phyloP scores from a whole-genome alignment of 2,888 invertebrate genomes.

The Thymelicus lineola region DNA sequence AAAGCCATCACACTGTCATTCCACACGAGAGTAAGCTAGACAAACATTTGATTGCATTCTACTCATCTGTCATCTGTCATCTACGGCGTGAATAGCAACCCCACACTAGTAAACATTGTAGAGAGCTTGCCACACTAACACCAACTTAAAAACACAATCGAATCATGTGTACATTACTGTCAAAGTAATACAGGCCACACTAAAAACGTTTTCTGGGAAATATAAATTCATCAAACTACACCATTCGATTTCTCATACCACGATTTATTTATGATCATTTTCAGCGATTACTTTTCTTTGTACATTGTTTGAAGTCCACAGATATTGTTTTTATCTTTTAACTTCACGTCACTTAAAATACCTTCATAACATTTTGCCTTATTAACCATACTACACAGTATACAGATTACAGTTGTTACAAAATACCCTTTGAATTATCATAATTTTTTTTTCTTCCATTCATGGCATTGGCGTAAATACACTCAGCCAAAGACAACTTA shows the following conservation, averaged over 20 bases:
- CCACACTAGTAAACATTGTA: constrained; percentile 67
- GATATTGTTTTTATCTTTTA: constrained; percentile 38
- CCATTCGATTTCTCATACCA: constrained; percentile 51
- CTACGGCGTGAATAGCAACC: constrained; percentile 65
- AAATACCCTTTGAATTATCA: background rate
- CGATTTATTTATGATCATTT: constrained; percentile 46
- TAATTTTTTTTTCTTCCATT: no score
- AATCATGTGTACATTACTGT: constrained; percentile 52
- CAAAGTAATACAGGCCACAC: constrained; percentile 41
- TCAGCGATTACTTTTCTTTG: constrained; percentile 42
- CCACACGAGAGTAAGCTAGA: constrained; percentile 53
- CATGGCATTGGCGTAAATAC: no score
- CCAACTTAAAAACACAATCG: constrained; percentile 57
- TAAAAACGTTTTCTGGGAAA: constrained; percentile 41
- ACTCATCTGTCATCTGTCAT: constrained; percentile 49
- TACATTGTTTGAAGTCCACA: constrained; percentile 45
- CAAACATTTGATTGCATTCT: constrained; percentile 49
- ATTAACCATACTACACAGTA: no score
- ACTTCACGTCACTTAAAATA: background rate
- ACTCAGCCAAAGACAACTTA: no score
- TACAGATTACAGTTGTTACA: background rate
- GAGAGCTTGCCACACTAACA: constrained; percentile 78
- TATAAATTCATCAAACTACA: constrained; percentile 56
- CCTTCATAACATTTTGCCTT: background rate
- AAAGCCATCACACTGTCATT: constrained; percentile 69